Evolutionary conservation across 1,140 invertebrate species (phyloP).

Genomic region (Tenebrio molitor): DNA sequence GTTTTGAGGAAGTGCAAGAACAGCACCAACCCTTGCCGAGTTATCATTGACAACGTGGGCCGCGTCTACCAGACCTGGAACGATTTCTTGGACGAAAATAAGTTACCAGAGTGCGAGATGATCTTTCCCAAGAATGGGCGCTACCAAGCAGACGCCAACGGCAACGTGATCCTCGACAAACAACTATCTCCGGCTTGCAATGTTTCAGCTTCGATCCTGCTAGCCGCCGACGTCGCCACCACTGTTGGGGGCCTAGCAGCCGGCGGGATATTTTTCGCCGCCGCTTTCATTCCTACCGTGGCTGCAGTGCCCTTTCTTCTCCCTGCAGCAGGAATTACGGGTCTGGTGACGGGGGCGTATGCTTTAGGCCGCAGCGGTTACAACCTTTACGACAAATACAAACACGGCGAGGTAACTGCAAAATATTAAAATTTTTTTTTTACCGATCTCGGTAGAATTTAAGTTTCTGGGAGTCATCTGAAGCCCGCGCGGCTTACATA

Average conservation of each 20-base stretch:
- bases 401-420: constrained; percentile 61
- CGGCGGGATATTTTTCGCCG: constrained; percentile 55
- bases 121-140: constrained; percentile 63
- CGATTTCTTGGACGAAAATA: constrained; percentile 63
- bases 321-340: constrained; percentile 52
- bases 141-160: constrained; percentile 54
- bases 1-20: constrained; percentile 60
- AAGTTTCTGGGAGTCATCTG: constrained; percentile 59
- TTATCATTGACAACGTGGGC: constrained; percentile 63
- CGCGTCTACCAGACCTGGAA: constrained; percentile 63
- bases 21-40: constrained; percentile 58
- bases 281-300: constrained; percentile 58
- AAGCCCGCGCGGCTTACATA: constrained; percentile 64
- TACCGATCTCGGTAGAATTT: constrained; percentile 58
- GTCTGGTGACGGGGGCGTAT: constrained; percentile 59
- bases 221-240: constrained; percentile 60
- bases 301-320: constrained; percentile 62
- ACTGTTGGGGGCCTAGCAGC: constrained; percentile 56
- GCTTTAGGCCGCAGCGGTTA: constrained; percentile 58
- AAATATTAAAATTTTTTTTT: constrained; percentile 2
- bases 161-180: constrained; percentile 60
- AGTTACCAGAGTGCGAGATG: constrained; percentile 62
- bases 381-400: constrained; percentile 53
- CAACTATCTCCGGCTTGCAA: constrained; percentile 64
- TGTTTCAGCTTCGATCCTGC: constrained; percentile 51